Conservation (phyloP, 2,888 invertebrate species). For the Electrophaes corylata region DNA sequence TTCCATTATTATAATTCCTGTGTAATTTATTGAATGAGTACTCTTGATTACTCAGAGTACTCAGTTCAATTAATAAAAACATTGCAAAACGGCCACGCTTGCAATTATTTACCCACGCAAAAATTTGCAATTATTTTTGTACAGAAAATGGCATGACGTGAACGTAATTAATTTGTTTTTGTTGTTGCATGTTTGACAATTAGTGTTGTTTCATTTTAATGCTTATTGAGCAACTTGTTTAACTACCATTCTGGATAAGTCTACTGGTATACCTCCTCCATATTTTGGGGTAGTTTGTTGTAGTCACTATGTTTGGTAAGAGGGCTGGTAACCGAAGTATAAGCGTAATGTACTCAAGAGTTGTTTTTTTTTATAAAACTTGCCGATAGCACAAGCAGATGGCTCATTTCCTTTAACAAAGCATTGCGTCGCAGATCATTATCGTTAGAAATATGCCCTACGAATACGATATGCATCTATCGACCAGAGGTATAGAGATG, state of each 20-base stretch:
- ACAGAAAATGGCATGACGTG: conserved; percentile 2
- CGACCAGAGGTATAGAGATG: too few species aligned
- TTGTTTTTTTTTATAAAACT: too few species aligned
- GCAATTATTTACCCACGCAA: conserved; percentile 19
- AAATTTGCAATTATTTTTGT: conserved; percentile 20
- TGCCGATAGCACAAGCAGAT: too few species aligned
- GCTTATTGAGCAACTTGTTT: neutral
- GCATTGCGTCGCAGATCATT: too few species aligned
- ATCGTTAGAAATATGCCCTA: too few species aligned
- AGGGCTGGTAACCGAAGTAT: too few species aligned
- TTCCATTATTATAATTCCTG: conserved; percentile 17
- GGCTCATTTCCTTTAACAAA: too few species aligned
- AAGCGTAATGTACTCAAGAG: too few species aligned
- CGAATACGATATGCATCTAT: too few species aligned
- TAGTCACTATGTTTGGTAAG: too few species aligned
- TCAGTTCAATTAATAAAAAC: conserved; percentile 26
- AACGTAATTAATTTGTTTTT: conserved; percentile 13
- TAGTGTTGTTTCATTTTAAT: conserved; percentile 8
- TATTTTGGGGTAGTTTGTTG: too few species aligned
- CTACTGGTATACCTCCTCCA: too few species aligned
- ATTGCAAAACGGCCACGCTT: conserved; percentile 21
- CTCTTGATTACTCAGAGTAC: conserved; percentile 22
- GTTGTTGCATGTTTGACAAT: conserved; percentile 8
- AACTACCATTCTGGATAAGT: neutral
- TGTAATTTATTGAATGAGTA: conserved; percentile 23